Evolutionary conservation across 2,113 vertebrate genomes (phyloP), one percentile per base, ranked within the genome.

Genomic region (Orycteropus afer): DNA sequence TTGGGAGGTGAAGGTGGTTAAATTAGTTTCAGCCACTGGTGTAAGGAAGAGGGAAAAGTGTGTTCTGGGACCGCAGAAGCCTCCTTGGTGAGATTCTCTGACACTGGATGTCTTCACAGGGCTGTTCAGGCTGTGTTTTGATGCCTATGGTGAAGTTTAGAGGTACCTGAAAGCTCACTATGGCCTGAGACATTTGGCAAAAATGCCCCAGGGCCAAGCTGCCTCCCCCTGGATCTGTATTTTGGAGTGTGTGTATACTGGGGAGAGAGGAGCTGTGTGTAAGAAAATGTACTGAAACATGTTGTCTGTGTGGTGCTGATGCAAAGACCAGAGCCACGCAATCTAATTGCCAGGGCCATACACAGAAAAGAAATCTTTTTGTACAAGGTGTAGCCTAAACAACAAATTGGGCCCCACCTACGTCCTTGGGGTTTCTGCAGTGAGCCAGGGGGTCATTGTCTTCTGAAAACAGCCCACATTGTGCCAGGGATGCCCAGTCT

Each of bases 31-130:
- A 93, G 69, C 94, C 69, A 34, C 18, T 73, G 49, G 69, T 1
- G 34, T 6, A 57, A 27, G 10, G 10, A 74, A 90, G 95, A 94
- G 86, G 83, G 74, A 94, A 94, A 67, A 89, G 87, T 34, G 57
- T 9, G 20, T 81, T 96, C 73, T 42, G 91, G 93, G 96, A 97
- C 92, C 95, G 96, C 84, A 89, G 69, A 96, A 95, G 96, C 51
- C 74, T 86, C 91, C 53, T 90, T 29, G 40, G 32, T 2, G 49
- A 83, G 82, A 10, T 61, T 0, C 63, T 97, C 93, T 80, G 83
- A 82, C 67, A 82, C 12, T 85, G 88, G 92, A 57, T 15, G 37
- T 94, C n/a, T 73, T 67, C 87, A 53, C 0, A 49, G 94, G 96
- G 95, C 86, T 42, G 10, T 86, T 49, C 95, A 74, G 69, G 42